Evolutionary conservation across 2,888 invertebrate genomes (phyloP), one percentile per base, ranked within the genome.

Genomic region (Sepiola atlantica): DNA sequence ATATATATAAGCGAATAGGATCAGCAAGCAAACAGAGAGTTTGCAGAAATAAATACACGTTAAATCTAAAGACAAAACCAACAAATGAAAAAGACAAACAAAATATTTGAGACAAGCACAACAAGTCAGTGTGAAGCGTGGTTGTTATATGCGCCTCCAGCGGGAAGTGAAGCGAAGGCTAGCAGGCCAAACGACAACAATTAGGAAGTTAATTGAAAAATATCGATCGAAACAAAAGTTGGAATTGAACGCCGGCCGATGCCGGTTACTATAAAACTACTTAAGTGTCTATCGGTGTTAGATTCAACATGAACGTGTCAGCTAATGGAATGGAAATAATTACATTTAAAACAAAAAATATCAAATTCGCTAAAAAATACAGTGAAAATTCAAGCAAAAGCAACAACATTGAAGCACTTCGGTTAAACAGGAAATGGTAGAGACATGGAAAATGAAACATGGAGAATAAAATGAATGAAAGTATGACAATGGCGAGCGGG

Each of bases 151-250:
- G 3, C n/a, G 77, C 77, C 77, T n/a, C n/a, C 1, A 16, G 77
- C 77, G n/a, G 21, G 14, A 77, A n/a, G 77, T 16, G n/a, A 77
- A 77, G 14, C 77, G n/a, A n/a, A 77, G 77, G n/a, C 77, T 18
- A n/a, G n/a, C n/a, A n/a, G n/a, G 77, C n/a, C 77, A 77, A 77
- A 77, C n/a, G n/a, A 18, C 77, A 77, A 77, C 77, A 77, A 77
- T 77, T 77, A 77, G 77, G 77, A 77, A n/a, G 77, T 77, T 77
- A 77, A 77, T 77, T 77, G 77, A 77, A 77, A 77, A 77, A 77
- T 77, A 77, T 77, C 77, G 77, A 77, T 77, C n/a, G 77, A 12
- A 77, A 77, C 77, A 77, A 77, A 77, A 77, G 77, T 77, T 77
- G 77, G 77, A 77, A 77, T 77, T 14, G n/a, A 77, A 77, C 77